Evolutionary conservation across 1,140 invertebrate species (phyloP).

Genomic region (Dinothrombium tinctorium): DNA sequence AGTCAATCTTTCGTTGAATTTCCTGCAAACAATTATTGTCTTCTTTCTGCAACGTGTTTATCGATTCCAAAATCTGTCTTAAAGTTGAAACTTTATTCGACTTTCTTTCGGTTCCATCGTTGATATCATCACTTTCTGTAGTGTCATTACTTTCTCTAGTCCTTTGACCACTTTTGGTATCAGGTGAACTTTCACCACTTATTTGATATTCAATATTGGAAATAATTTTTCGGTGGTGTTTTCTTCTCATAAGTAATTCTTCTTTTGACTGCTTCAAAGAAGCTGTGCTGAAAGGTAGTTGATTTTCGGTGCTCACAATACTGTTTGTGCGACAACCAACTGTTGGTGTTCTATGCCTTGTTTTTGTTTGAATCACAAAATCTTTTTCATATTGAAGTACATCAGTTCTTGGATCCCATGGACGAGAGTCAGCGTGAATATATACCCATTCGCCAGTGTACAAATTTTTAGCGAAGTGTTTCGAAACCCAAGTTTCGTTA

Average conservation of each 20-base stretch:
- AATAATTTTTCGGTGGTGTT: background rate
- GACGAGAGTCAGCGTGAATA: slow-evolving; percentile 28
- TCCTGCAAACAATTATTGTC: background rate
- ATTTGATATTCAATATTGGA: no score
- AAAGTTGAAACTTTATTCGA: no score
- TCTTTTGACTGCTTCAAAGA: no score
- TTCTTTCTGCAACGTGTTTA: background rate
- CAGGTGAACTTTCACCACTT: no score
- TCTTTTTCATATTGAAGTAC: slow-evolving; percentile 50
- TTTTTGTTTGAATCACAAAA: slow-evolving; percentile 42
- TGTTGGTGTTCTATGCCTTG: slow-evolving; percentile 38
- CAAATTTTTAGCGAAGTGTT: slow-evolving; percentile 41
- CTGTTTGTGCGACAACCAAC: background rate
- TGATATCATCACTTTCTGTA: no score
- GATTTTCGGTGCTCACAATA: slow-evolving; percentile 1
- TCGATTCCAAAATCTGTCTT: background rate
- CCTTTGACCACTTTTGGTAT: no score
- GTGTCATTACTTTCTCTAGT: no score
- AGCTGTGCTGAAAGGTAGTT: no score
- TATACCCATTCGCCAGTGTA: slow-evolving; percentile 46
- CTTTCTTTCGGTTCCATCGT: no score
- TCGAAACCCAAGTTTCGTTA: slow-evolving; percentile 37
- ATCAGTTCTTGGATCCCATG: slow-evolving; percentile 30
- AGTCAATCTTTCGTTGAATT: background rate
- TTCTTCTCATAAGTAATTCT: background rate